Evolutionary conservation across 2,888 invertebrate species (phyloP), one percentile per base, ranked within the genome.

Genomic region (Drosophila flavopinicola): DNA sequence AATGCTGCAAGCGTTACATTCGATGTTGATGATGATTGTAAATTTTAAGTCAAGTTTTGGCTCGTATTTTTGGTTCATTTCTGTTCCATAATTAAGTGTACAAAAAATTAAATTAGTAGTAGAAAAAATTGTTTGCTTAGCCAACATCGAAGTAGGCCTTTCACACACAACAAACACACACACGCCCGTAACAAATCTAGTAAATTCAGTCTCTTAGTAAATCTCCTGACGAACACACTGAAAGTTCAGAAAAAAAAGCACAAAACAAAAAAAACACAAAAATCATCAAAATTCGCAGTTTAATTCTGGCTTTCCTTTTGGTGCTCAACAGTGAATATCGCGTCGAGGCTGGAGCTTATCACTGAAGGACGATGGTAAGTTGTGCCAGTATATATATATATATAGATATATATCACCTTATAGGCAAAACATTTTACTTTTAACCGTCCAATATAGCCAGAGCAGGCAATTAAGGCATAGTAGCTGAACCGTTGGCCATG

Each of bases 121-220:
- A n/a, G n/a, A n/a, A n/a, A n/a, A n/a, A n/a, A n/a, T n/a, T n/a
- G n/a, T n/a, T n/a, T n/a, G n/a, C n/a, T n/a, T n/a, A 61, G 59
- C 56, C 39, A 35, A 33, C 47, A 67, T 47, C 74, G 47, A 29
- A 42, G 75, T 51, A 78, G 66, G 61, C 78, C 37, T 37, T 66
- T 49, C 49, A 42, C 66, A 61, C 23, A 53, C 58, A 59, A 39
- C 29, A 53, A 17, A 27, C 17, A 49, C 25, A 45, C 13, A 37
- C 13, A 47, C n/a, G n/a, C n/a, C n/a, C n/a, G n/a, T n/a, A n/a
- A n/a, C 27, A 57, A 58, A 42, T 41, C 51, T 33, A 39, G 44
- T 51, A 75, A 78, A 77, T 80, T 63, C 45, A 80, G 64, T 70
- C 58, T 57, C 44, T 66, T 66, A 66, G 59, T 33, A 70, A 70